These are phyloP conservation scores for Lathronympha strigana DNA, from an alignment of 2,888 invertebrate species.

Conservation along the genomic window DNA sequence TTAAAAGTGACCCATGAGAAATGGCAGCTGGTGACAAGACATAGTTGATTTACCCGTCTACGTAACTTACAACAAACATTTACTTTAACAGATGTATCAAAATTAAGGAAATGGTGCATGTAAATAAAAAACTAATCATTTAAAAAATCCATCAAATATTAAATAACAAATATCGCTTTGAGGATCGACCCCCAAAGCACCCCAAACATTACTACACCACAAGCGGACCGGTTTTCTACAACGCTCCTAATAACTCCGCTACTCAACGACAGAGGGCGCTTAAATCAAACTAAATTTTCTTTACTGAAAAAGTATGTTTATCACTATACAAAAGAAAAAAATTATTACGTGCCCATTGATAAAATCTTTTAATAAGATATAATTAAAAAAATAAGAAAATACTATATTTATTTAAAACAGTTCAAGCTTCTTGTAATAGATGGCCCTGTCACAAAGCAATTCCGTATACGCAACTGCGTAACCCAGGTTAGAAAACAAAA, in stretches of 20 bases:
- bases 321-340: neutral
- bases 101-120: neutral
- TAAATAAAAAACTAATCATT: neutral
- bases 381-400: neutral
- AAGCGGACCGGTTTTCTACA: slow-evolving; percentile 26
- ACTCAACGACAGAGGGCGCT: slow-evolving; percentile 48
- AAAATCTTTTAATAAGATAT: neutral
- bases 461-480: too few relatives aligned
- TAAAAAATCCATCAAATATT: neutral
- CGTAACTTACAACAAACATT: too few relatives aligned
- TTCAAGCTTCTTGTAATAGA: neutral
- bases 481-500: too few relatives aligned
- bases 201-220: slow-evolving; percentile 32
- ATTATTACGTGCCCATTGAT: neutral
- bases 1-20: too few relatives aligned
- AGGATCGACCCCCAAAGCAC: slow-evolving; percentile 25
- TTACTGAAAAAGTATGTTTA: neutral
- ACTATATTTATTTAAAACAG: neutral
- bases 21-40: too few relatives aligned
- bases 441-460: slow-evolving; percentile 1
- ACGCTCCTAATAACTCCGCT: slow-evolving; percentile 35
- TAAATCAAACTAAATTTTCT: neutral
- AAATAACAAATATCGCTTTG: neutral
- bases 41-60: too few relatives aligned
- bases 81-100: too few relatives aligned